phyloP scores from a whole-genome alignment of 2,113 vertebrate genomes.

The Thermophis baileyi region DNA sequence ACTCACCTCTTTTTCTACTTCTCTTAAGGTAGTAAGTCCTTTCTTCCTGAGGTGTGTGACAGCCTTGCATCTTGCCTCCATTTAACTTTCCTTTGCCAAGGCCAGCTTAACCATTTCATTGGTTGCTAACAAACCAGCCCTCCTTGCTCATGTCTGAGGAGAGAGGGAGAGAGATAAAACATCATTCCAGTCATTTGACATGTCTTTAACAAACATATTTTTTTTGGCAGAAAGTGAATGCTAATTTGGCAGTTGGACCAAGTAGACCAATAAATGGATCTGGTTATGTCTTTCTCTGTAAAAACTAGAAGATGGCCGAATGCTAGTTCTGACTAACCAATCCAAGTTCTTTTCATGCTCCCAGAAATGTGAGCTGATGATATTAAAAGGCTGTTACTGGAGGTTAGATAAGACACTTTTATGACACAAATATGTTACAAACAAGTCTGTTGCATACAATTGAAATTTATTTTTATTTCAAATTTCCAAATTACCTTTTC shows the following conservation, averaged over 20 bases:
- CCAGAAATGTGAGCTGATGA: background rate
- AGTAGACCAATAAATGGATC: background rate
- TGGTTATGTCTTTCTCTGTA: background rate
- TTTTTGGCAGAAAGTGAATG: background rate
- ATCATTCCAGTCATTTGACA: background rate
- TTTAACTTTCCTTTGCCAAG: background rate
- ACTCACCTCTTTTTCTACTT: background rate
- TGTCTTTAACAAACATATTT: background rate
- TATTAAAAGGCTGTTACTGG: constrained; percentile 24
- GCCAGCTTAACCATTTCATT: background rate
- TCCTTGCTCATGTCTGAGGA: background rate
- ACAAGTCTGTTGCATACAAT: background rate
- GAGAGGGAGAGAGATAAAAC: background rate
- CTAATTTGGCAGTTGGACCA: background rate
- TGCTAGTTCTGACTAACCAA: background rate
- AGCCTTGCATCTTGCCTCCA: background rate
- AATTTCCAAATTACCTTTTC: background rate
- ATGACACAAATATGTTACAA: background rate
- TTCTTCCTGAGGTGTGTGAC: background rate
- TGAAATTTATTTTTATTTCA: background rate
- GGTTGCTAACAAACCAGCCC: background rate
- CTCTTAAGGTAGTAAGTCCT: background rate
- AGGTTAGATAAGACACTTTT: background rate
- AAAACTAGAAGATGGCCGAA: background rate
- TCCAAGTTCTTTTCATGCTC: background rate